phyloP scores from a whole-genome alignment of 2,888 invertebrate species.

The Carabus problematicus region DNA sequence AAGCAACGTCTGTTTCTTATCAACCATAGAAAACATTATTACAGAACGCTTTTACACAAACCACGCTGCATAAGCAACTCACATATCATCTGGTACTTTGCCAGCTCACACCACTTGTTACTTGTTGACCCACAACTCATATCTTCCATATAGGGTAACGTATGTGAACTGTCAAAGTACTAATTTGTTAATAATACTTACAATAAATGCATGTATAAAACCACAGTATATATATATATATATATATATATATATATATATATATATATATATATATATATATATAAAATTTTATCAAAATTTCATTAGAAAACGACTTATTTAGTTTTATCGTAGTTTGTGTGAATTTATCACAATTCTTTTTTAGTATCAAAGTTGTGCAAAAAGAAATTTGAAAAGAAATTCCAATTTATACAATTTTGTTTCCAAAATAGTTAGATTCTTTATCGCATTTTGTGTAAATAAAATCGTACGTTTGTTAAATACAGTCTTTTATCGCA shows the following conservation, averaged over 20 bases:
- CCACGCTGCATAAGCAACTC: constrained; percentile 14
- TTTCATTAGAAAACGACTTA: constrained; percentile 23
- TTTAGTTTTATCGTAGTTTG: neutral
- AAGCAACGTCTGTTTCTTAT: constrained; percentile 30
- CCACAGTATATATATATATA: neutral
- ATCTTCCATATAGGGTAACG: too few species aligned
- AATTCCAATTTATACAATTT: neutral
- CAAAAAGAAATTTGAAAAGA: neutral
- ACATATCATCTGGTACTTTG: too few species aligned
- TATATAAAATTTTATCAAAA: constrained; percentile 23
- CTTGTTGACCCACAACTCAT: too few species aligned
- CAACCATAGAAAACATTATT: neutral
- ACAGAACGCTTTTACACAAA: constrained; percentile 8
- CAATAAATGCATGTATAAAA: neutral
- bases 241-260: neutral
- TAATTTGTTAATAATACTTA: too few species aligned
- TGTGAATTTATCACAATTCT: constrained; percentile 25
- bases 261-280: neutral
- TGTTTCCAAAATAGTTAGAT: too few species aligned
- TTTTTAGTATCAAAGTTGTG: constrained; percentile 2
- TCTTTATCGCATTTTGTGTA: too few species aligned
- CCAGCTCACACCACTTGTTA: too few species aligned
- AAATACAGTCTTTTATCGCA: too few species aligned
- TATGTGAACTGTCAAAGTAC: too few species aligned
- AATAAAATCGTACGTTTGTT: too few species aligned